A percentile compares a stretch with the other conserved stretches of the same genome.
These are phyloP conservation scores for Neotoxoptera formosana DNA, from an alignment of 1,140 invertebrate genomes.

Conservation along the genomic window DNA sequence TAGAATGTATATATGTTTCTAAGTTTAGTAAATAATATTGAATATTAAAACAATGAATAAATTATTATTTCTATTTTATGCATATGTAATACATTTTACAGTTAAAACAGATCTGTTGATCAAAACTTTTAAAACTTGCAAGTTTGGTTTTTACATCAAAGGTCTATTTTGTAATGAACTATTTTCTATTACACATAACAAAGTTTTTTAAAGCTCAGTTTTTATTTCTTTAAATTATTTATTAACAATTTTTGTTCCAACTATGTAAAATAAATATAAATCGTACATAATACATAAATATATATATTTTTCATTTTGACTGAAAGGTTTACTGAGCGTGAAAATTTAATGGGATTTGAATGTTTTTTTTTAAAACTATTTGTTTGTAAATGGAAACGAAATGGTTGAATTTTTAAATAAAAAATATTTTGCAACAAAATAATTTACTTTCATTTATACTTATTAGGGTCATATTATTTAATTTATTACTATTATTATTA, in stretches of 20 bases:
- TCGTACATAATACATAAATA: constrained; percentile 4
- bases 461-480: constrained; percentile 21
- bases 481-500: constrained; percentile 8
- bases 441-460: constrained; percentile 26
- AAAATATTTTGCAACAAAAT: constrained; percentile 21
- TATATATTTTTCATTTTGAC: background rate
- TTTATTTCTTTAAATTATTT: background rate
- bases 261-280: background rate
- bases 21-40: no score
- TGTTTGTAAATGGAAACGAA: background rate
- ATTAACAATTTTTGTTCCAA: background rate
- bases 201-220: background rate
- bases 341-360: constrained; percentile 45
- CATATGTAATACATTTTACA: background rate
- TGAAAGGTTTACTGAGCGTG: constrained; percentile 11
- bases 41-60: no score
- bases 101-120: background rate
- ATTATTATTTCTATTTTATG: background rate
- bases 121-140: background rate
- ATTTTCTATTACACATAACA: background rate
- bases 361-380: constrained; percentile 1
- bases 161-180: background rate
- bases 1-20: no score
- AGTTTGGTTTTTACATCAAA: background rate
- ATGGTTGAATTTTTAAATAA: background rate